Conservation (phyloP, 2,888 invertebrate genomes). For the Ennomos fuscantarius region DNA sequence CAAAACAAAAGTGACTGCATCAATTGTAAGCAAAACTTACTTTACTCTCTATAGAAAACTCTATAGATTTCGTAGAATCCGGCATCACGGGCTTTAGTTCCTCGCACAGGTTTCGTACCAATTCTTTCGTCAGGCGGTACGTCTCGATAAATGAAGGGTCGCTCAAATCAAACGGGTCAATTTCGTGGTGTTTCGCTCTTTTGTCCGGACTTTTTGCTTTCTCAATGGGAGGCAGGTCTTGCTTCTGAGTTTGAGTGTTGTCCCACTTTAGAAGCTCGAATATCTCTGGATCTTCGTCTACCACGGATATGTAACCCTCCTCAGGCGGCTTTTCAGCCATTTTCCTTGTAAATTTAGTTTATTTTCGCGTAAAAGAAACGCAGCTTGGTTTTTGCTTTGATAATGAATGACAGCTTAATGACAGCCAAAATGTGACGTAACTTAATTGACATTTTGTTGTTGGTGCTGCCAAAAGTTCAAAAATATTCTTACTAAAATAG, state of each 20-base stretch:
- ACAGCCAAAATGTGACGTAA: constrained; percentile 42
- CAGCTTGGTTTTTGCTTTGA: constrained; percentile 53
- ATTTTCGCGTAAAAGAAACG: constrained; percentile 61
- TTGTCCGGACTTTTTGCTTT: constrained; percentile 72
- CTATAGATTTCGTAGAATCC: constrained; percentile 72
- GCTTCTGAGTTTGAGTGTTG: constrained; percentile 68
- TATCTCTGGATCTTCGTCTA: constrained; percentile 78
- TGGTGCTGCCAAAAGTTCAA: constrained; percentile 3
- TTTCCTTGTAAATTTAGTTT: constrained; percentile 53
- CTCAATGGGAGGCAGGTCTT: constrained; percentile 58
- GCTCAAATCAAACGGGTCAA: constrained; percentile 71
- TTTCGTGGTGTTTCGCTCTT: constrained; percentile 65
- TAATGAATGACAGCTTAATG: constrained; percentile 28
- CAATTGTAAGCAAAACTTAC: constrained; percentile 47
- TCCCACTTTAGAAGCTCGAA: constrained; percentile 80
- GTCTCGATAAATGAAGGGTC: constrained; percentile 71
- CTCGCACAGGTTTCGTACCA: constrained; percentile 68
- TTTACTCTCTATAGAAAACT: constrained; percentile 77
- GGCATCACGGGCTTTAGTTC: constrained; percentile 76
- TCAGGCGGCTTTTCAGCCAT: constrained; percentile 80
- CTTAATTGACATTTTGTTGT: constrained; percentile 26
- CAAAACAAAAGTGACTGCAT: constrained; percentile 5
- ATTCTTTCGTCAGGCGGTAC: constrained; percentile 70
- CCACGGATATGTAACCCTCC: constrained; percentile 78
- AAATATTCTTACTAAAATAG: neutral